Base-by-base conservation (phyloP, 2,797 vertebrate species). In the Pseudochaenichthys georgianus region DNA sequence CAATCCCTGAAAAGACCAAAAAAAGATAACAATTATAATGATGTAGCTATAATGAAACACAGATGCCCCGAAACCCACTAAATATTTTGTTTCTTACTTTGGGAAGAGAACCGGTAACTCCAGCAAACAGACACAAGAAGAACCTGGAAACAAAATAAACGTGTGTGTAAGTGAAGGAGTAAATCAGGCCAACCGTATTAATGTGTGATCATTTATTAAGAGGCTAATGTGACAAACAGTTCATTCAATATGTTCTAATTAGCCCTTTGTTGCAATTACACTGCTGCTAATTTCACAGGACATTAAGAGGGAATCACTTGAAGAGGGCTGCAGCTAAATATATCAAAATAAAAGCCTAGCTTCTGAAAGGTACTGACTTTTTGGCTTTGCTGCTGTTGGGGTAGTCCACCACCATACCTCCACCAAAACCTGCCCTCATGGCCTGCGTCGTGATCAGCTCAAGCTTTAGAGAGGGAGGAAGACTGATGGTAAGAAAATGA, bases 331-430 rank as follows among this genome's bases (percentile, higher is more conserved):
- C 21, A 23, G 47, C 12, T n/a, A 12, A 62, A 31, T 11, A 9
- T 41, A 11, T 70, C 41, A 80, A 59, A 80, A 73, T 76, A 78
- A 86, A 80, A 75, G 42, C 48, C 3, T 12, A 4, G 7, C 15
- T 41, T 53, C 48, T 3, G 23, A 34, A 0, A 15, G 60, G 19
- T 57, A 94, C 97, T 95, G 67, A 99, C 98, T 99, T 99, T 89
- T 99, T 99, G 3, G 98, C 98, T 88, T 97, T 98, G 90, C 94
- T 91, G 9, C 98, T 99, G 95, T 99, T 99, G 69, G 98, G 98
- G 75, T 96, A 99, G 90, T 99, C 98, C 28, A 99, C 96, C 74
- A 99, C 97, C 96, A 99, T 95, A 2, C 98, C 98, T 1, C 98
- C 98, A 0, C 96, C 96, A 89, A 99, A 99, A 50, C 98, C 98